A percentile compares a stretch with the other conserved stretches of the same genome.
phyloP scores from a whole-genome alignment of 2,113 vertebrate genomes.

The Solea senegalensis region DNA sequence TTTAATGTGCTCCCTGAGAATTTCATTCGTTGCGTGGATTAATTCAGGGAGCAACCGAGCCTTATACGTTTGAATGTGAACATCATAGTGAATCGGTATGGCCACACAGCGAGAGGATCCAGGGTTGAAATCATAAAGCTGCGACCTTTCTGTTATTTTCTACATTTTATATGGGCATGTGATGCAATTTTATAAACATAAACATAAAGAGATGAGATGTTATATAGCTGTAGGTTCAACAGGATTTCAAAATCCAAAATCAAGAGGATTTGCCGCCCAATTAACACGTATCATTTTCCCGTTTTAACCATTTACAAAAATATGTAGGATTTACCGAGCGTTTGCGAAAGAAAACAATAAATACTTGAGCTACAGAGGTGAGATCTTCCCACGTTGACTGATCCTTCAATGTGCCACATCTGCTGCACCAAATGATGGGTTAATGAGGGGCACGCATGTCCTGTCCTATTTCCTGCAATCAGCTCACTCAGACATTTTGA shows the following conservation, averaged over 20 bases:
- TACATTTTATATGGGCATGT: too few relatives aligned
- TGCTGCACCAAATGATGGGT: conserved; percentile 74
- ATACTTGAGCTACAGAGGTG: conserved; percentile 38
- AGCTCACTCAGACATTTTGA: conserved; percentile 79
- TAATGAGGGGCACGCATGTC: conserved; percentile 78
- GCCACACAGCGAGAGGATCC: background rate
- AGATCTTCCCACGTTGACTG: conserved; percentile 58
- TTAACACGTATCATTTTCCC: too few relatives aligned
- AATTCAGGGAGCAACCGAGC: conserved; percentile 12
- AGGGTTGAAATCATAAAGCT: background rate
- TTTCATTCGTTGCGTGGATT: conserved; percentile 36
- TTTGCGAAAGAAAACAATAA: conserved; percentile 2
- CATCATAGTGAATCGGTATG: background rate
- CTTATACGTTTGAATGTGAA: conserved; percentile 25
- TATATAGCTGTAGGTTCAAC: too few relatives aligned
- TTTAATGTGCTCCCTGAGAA: conserved; percentile 46
- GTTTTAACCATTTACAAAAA: too few relatives aligned
- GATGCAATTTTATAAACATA: too few relatives aligned
- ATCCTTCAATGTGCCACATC: conserved; percentile 76
- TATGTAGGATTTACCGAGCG: background rate
- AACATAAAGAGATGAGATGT: too few relatives aligned
- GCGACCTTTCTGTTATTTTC: too few relatives aligned
- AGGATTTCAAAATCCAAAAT: too few relatives aligned
- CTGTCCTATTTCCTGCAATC: conserved; percentile 79
- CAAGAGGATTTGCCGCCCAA: too few relatives aligned